These are phyloP conservation scores for Pygoscelis antarcticus DNA, from an alignment of 2,113 vertebrate species.

Conservation along the genomic window DNA sequence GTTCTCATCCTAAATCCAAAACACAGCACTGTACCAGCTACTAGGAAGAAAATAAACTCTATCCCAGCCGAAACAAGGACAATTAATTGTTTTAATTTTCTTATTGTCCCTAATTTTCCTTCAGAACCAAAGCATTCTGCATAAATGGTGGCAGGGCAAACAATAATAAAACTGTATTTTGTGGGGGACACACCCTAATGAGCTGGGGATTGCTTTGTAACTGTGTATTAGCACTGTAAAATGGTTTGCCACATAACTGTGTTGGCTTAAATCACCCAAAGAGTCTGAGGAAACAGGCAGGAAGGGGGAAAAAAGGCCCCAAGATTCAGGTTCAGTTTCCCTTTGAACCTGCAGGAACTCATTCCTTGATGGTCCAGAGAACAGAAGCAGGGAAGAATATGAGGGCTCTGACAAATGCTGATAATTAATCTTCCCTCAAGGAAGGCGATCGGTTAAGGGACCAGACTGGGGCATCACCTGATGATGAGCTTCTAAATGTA, in stretches of 20 bases:
- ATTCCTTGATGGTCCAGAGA: background rate
- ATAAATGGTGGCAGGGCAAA: background rate
- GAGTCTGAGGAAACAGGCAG: background rate
- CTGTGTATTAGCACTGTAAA: background rate
- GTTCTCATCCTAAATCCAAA: no score
- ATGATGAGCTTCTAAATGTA: background rate
- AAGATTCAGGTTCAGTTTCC: background rate
- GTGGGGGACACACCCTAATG: background rate
- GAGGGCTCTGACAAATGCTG: background rate
- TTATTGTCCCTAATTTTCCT: background rate
- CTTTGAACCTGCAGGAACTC: background rate
- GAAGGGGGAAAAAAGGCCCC: background rate
- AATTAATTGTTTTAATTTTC: background rate
- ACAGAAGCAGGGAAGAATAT: background rate
- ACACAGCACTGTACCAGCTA: no score
- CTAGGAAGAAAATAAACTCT: no score
- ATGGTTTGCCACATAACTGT: background rate
- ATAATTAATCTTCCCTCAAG: background rate
- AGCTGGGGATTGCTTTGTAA: background rate
- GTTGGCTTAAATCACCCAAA: background rate
- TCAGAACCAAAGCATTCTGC: background rate
- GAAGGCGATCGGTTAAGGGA: background rate
- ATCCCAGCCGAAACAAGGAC: no score
- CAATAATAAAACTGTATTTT: background rate
- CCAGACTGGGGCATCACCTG: background rate